These are phyloP conservation scores for Rousettus leschenaultii DNA, from an alignment of 2,113 vertebrate genomes.

Conservation along the genomic window DNA sequence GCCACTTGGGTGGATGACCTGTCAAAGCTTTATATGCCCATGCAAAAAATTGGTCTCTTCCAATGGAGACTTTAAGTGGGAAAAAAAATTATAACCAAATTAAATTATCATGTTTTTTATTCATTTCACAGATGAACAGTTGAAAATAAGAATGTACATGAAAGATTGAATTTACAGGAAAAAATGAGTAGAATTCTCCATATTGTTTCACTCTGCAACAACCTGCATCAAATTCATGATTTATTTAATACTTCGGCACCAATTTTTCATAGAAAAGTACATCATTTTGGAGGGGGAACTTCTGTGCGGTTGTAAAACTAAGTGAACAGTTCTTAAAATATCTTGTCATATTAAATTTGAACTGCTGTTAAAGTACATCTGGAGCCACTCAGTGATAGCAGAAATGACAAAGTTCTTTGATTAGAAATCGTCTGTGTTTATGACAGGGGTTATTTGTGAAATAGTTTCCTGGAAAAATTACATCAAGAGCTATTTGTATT, in stretches of 20 bases:
- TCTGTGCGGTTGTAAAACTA: neutral
- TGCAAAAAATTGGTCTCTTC: neutral
- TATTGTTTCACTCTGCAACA: constrained; percentile 16
- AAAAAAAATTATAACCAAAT: neutral
- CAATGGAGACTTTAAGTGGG: neutral
- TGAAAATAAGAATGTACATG: neutral
- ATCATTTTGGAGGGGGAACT: neutral
- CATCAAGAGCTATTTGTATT: neutral
- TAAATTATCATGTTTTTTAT: neutral
- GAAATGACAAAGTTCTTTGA: constrained; percentile 36
- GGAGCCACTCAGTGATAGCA: neutral
- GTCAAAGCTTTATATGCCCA: neutral
- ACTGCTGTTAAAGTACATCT: constrained; percentile 3
- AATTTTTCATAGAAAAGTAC: constrained; percentile 33
- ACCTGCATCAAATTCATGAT: neutral
- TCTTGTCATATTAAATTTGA: constrained; percentile 15
- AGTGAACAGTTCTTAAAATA: constrained; percentile 48
- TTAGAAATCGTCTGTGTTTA: constrained; percentile 38
- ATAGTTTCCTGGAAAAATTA: constrained; percentile 38
- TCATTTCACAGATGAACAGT: constrained; percentile 17
- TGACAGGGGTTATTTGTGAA: neutral
- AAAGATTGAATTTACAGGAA: neutral
- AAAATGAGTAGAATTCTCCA: neutral
- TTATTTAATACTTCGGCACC: neutral
- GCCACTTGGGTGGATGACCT: neutral